Conservation (phyloP, 2,888 invertebrate species). For the Apamea monoglypha region DNA sequence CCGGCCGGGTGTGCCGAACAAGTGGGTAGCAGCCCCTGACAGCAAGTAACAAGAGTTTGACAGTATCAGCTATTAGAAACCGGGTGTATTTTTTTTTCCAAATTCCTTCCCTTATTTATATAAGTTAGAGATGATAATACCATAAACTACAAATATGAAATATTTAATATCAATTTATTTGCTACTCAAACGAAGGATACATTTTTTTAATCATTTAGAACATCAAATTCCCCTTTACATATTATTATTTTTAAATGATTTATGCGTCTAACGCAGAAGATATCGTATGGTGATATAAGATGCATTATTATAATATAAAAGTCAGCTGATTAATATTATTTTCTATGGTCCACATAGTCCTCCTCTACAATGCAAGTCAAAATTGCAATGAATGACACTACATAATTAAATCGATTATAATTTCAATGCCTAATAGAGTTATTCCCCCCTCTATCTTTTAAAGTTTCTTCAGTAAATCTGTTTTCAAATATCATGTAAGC, state of each 20-base stretch:
- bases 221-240: constrained; percentile 31
- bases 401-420: background rate
- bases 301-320: constrained; percentile 27
- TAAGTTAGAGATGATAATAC: constrained; percentile 25
- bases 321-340: constrained; percentile 23
- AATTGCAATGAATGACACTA: constrained; percentile 23
- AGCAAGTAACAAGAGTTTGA: background rate
- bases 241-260: constrained; percentile 28
- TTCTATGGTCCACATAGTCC: constrained; percentile 55
- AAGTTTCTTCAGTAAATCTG: background rate
- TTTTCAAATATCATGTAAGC: background rate
- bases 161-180: constrained; percentile 31
- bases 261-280: constrained; percentile 55
- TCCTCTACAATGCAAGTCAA: constrained; percentile 29
- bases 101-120: constrained; percentile 4
- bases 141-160: constrained; percentile 37
- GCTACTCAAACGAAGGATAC: constrained; percentile 29
- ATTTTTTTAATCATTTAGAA: constrained; percentile 25
- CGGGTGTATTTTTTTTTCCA: background rate
- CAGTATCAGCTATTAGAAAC: background rate
- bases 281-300: constrained; percentile 46
- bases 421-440: background rate
- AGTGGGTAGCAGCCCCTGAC: background rate
- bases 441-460: background rate
- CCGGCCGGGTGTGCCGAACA: background rate